Base-by-base conservation (phyloP, 1,140 invertebrate genomes). In the Macrotrachela quadricornifera region DNA sequence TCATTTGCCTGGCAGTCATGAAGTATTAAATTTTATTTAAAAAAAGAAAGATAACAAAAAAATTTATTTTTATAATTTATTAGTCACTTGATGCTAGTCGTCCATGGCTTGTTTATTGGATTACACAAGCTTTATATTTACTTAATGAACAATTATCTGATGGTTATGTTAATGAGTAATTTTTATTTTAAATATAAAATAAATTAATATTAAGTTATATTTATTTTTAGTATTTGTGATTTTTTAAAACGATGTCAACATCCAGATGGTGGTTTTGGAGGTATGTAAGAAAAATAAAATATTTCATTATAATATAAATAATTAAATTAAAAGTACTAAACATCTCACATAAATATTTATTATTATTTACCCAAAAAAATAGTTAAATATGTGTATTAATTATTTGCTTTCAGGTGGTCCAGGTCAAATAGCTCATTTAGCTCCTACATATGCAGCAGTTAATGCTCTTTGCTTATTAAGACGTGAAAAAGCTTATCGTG, bases 31-130 rank as follows among this genome's bases (percentile, higher is more conserved):
- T 46, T 49, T 17, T 16, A 36, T 30, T 51, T 39, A 46, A 36
- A 14, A 21, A 42, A n/a, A 10, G 36, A n/a, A 13, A 50, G 14
- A n/a, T 55, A 30, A 16, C 18, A 49, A 16, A 43, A 17, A 52
- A 51, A 6, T 11, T 18, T 43, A 37, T 1, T 17, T 11, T 48
- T 17, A 49, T 56, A 54, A 55, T 50, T 59, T 67, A 63, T 51
- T 58, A 82, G 76, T 79, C 78, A 65, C 72, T 94, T 49, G 87
- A 95, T 76, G 81, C 82, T n/a, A 91, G 85, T 67, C 75, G 85
- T 59, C 79, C 88, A 8, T 96, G 90, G 90, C 67, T 92, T 30
- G 81, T 85, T 62, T 95, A 91, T 64, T 95, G 90, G 90, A 86
- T 86, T 57, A 65, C 90, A 17, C 85, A 94, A 72, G 79, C 83